Evolutionary conservation across 1,140 invertebrate species (phyloP), one percentile per base, ranked within the genome.

Genomic region (Sinella curviseta): DNA sequence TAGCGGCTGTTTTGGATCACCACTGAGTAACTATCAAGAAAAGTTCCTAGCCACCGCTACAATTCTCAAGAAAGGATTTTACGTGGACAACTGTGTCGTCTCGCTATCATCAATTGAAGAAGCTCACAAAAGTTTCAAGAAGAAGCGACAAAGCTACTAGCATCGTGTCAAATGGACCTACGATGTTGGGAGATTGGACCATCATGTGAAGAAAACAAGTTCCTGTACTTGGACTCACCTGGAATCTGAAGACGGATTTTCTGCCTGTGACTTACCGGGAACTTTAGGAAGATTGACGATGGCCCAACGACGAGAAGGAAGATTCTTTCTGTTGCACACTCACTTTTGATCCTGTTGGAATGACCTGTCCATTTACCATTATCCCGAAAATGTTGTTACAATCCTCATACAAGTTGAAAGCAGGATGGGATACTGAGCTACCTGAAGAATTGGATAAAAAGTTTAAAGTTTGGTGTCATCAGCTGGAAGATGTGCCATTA

Each of bases 141-240:
- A n/a, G 65, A 70, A 33, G 30, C 65, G 1, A 14, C 2, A 3
- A 1, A 70, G 4, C 12, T 70, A 2, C n/a, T 70, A n/a, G 12
- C 26, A 31, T 3, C 3, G 8, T 3, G 26, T 30, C 1, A 30
- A 1, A 17, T 70, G 8, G 65, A 70, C 8, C n/a, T 70, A 14
- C 65, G 65, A 33, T 8, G 65, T 2, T 70, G 65, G 65, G 65
- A 70, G 65, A 70, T 70, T 70, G 65, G 65, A 3, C 65, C 65
- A 30, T 31, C 3, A 12, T 14, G 8, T 31, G 31, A 30, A 31
- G 65, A 70, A 70, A 70, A 24, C 3, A 3, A 1, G 65, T 70
- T 8, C 31, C 65, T 12, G 3, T 70, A 30, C 30, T 70, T 4
- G 65, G 65, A 30, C 12, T 70, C 8, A 3, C 31, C 12, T 70